Base-by-base conservation (phyloP, 2,888 invertebrate genomes). In the Callinectes sapidus region DNA sequence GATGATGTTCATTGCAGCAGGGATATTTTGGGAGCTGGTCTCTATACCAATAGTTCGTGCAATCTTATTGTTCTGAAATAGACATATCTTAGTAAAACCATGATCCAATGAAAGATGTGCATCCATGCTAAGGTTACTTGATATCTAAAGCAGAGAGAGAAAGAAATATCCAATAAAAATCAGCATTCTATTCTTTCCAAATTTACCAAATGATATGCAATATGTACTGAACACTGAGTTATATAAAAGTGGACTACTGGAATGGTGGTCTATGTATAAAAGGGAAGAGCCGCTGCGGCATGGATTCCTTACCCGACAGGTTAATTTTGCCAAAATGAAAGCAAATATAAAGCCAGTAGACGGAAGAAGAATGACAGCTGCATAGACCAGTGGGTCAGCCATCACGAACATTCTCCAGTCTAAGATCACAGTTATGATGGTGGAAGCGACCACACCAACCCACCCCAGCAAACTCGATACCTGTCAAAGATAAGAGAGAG, bases 11-110 rank as follows among this genome's bases (percentile, higher is more conserved):
- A 93, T 48, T 8, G 94, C 94, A 16, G 93, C 94, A 10, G 92
- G 90, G 92, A 94, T 93, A 81, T 94, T 94, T 42, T 94, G 94
- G 35, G 89, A 90, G 54, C 94, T 93, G 8, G 94, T 94, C 54
- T 94, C 93, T 18, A 93, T 93, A 10, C 92, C 94, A 10, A 94
- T 92, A 8, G 94, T 94, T 2, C 94, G 88, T 28, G 90, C 91
- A 16, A 91, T 81, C 88, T 89, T 90, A 85, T 93, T 90, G 55
- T 77, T 92, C 94, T 94, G 92, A 1, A 93, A 92, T 16, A 91
- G 54, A n/a, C 55, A 18, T 39, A 14, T 61, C 5, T 23, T 18
- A 23, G 23, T 61, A 61, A 5, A 61, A 23, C 6, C 3, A 23
- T 61, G 23, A 23, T 3, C 13, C 61, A 61, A 23, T 18, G 28